A percentile compares a stretch with the other conserved stretches of the same genome.
Evolutionary conservation across 2,113 vertebrate genomes (phyloP).

Genomic region (Anolis carolinensis): DNA sequence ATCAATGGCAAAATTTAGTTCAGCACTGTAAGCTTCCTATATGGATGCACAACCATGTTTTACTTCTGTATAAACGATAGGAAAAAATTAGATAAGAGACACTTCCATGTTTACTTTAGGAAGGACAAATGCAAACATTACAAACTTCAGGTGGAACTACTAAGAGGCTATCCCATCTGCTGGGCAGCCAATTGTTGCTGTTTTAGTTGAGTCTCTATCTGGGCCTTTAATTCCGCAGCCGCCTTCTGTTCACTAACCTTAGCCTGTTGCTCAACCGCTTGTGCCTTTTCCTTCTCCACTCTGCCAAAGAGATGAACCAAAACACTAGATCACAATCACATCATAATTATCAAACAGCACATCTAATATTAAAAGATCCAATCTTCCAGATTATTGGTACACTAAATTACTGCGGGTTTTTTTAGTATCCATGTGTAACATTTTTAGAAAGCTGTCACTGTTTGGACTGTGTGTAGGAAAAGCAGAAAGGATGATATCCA

Average conservation of each 20-base stretch:
- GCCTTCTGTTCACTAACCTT: constrained; percentile 90
- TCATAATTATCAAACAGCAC: neutral
- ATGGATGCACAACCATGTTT: constrained; percentile 13
- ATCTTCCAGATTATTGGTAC: neutral
- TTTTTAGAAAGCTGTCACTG: too few relatives aligned
- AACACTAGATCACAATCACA: neutral
- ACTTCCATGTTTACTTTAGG: constrained; percentile 25
- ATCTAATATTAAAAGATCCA: neutral
- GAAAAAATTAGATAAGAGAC: neutral
- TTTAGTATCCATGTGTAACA: too few relatives aligned
- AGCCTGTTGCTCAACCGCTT: constrained; percentile 88
- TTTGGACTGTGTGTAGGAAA: neutral
- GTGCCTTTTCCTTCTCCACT: constrained; percentile 95
- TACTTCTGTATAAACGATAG: neutral
- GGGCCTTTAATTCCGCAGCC: constrained; percentile 84
- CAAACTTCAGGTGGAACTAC: constrained; percentile 62
- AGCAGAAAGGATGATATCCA: neutral
- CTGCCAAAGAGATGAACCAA: constrained; percentile 76
- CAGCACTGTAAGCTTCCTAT: constrained; percentile 1
- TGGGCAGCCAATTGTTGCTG: constrained; percentile 87
- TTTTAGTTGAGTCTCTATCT: constrained; percentile 88
- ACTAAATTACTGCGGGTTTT: neutral
- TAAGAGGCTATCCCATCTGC: constrained; percentile 80
- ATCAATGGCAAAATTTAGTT: constrained; percentile 27
- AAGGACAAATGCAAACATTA: constrained; percentile 49